Base-by-base conservation (phyloP, 1,140 invertebrate species). In the Sweltsa coloradensis region DNA sequence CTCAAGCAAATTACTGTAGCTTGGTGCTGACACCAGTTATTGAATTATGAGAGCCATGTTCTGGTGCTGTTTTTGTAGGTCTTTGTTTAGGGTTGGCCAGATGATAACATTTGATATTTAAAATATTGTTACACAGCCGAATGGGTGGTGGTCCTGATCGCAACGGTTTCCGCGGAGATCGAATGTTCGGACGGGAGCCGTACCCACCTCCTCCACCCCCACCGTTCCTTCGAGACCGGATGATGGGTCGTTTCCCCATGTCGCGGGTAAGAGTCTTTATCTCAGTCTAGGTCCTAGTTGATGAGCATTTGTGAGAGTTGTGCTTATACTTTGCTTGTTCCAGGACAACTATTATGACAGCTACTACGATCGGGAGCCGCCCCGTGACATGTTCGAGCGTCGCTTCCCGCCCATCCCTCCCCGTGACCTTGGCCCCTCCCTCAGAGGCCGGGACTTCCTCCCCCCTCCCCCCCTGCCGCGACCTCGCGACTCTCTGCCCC, bases 201-300 rank as follows among this genome's bases (percentile, higher is more conserved):
- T 88, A 87, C 67, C 81, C 79, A 57, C 83, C 84, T 60, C 85
- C 83, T 60, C 84, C 85, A 62, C 55, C 55, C 23, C 63, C 63
- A 13, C 81, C 83, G 52, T 88, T 88, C 75, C 74, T 88, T 54
- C 78, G 85, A 66, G 85, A 89, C 65, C 74, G 85, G 65, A 79
- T 89, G 67, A 85, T 88, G 80, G 81, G 81, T 70, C 79, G 80
- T 72, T 85, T 84, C n/a, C n/a, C n/a, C n/a, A n/a, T n/a, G n/a
- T n/a, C n/a, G n/a, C n/a, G n/a, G n/a, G n/a, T n/a, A n/a, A n/a
- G n/a, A n/a, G n/a, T n/a, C n/a, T n/a, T n/a, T n/a, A n/a, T n/a
- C n/a, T n/a, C n/a, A n/a, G n/a, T n/a, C n/a, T n/a, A n/a, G n/a
- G 42, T 42, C 47, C 57, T 60, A 22, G 3, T 31, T 31, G 9